Conservation (phyloP, 2,888 invertebrate genomes). For the Catocala sponsa region DNA sequence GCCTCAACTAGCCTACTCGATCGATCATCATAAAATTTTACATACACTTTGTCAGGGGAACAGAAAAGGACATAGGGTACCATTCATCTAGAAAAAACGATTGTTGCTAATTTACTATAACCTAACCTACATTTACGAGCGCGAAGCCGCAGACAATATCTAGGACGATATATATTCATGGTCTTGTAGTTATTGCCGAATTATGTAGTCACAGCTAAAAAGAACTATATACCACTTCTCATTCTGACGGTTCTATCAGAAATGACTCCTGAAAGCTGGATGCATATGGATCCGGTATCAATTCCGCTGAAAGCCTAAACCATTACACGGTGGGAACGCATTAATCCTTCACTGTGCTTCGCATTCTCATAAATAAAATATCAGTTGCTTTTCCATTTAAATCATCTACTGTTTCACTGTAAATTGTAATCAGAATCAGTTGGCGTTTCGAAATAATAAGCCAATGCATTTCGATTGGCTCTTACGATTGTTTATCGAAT, state of each 20-base stretch:
- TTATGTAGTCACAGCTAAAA: not conserved
- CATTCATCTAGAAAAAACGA: too few relatives aligned
- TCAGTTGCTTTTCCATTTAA: constrained; percentile 25
- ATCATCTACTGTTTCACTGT: constrained; percentile 13
- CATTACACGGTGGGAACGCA: constrained; percentile 5
- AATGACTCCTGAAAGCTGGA: not conserved
- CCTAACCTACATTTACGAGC: too few relatives aligned
- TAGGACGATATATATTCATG: too few relatives aligned
- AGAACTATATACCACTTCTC: not conserved
- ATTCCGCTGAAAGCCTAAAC: constrained; percentile 9
- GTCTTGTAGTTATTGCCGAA: too few relatives aligned
- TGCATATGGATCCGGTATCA: constrained; percentile 1
- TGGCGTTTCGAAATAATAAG: constrained; percentile 10
- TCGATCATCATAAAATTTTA: too few relatives aligned
- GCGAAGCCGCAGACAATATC: too few relatives aligned
- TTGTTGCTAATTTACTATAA: too few relatives aligned
- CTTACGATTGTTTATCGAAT: constrained; percentile 33
- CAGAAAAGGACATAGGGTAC: too few relatives aligned
- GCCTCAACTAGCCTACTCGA: too few relatives aligned
- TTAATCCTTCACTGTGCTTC: constrained; percentile 22
- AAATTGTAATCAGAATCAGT: constrained; percentile 24
- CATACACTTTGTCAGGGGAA: too few relatives aligned
- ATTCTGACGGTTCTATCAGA: not conserved
- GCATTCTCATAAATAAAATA: constrained; percentile 25
- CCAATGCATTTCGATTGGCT: constrained; percentile 28